Conservation (phyloP, 2,888 invertebrate species). For the Caenorhabditis doughertyi region DNA sequence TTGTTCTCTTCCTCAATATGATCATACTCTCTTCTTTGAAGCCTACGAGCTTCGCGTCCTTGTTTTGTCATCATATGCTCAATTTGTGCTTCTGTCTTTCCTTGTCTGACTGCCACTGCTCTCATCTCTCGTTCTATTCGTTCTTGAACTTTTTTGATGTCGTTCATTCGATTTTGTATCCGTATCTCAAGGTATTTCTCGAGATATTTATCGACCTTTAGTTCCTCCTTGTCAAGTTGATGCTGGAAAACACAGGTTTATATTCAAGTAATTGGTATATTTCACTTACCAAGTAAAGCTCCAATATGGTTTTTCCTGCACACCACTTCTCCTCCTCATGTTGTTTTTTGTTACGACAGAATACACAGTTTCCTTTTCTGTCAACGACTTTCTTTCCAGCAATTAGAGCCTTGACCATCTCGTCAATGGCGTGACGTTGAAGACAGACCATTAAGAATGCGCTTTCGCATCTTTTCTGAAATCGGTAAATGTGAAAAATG, state of each 20-base stretch:
- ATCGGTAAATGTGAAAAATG: neutral
- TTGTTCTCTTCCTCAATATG: neutral
- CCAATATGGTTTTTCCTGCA: neutral
- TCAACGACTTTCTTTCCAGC: constrained; percentile 22
- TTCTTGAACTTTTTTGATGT: neutral
- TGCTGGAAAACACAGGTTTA: constrained; percentile 15
- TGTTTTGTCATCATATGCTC: neutral
- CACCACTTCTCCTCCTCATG: constrained; percentile 22
- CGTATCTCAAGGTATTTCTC: constrained; percentile 7
- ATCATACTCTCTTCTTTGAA: neutral
- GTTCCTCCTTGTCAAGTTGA: constrained; percentile 4
- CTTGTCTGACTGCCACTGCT: neutral
- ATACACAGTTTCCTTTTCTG: constrained; percentile 9
- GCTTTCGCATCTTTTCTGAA: neutral
- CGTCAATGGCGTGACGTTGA: neutral
- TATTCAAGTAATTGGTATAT: neutral
- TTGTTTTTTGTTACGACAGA: constrained; percentile 20
- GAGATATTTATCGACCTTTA: neutral
- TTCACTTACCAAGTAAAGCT: constrained; percentile 25
- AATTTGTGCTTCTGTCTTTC: neutral
- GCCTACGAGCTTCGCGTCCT: constrained; percentile 5
- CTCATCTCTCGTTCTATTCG: neutral
- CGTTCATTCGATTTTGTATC: neutral
- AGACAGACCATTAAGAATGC: constrained; percentile 19
- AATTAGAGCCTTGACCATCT: constrained; percentile 7